A percentile compares a stretch with the other conserved stretches of the same genome.
These are phyloP conservation scores for Zosterops pallidus DNA, from an alignment of 2,113 vertebrate genomes.

Conservation along the genomic window DNA sequence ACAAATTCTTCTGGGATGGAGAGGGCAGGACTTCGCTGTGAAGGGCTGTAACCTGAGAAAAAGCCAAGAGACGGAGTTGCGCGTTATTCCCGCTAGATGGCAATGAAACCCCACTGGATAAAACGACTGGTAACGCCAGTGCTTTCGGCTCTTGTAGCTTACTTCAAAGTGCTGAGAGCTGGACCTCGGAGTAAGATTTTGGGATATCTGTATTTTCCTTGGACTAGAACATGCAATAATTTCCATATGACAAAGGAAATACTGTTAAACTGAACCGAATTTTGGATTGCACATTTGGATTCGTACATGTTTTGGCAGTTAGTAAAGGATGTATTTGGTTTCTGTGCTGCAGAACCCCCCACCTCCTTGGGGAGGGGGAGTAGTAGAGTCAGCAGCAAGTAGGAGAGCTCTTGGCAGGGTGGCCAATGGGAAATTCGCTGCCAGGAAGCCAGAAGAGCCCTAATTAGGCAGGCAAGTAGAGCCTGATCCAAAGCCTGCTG, in stretches of 20 bases:
- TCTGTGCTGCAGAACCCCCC: constrained; percentile 31
- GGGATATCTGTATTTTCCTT: constrained; percentile 38
- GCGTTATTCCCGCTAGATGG: constrained; percentile 28
- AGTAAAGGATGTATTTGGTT: constrained; percentile 21
- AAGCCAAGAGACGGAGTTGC: neutral
- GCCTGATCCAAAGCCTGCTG: constrained; percentile 3
- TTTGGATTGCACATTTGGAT: constrained; percentile 31
- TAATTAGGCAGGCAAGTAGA: constrained; percentile 4
- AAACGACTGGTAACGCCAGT: fast-evolving
- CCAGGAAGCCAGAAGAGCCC: constrained; percentile 1
- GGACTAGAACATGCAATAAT: constrained; percentile 6
- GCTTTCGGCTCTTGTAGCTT: neutral
- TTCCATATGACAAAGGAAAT: constrained; percentile 40
- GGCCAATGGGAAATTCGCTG: neutral
- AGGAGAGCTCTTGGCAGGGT: constrained; percentile 48
- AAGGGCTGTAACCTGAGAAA: neutral
- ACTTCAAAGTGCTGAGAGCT: neutral
- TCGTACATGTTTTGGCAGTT: constrained; percentile 3
- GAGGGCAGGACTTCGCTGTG: neutral
- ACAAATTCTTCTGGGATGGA: neutral
- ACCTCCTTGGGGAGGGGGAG: constrained; percentile 49
- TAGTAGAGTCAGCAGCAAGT: constrained; percentile 47
- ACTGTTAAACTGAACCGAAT: neutral
- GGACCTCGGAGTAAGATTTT: neutral
- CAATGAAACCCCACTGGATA: neutral